Conservation (phyloP, 2,797 vertebrate genomes). For the Sparidentex hasta region DNA sequence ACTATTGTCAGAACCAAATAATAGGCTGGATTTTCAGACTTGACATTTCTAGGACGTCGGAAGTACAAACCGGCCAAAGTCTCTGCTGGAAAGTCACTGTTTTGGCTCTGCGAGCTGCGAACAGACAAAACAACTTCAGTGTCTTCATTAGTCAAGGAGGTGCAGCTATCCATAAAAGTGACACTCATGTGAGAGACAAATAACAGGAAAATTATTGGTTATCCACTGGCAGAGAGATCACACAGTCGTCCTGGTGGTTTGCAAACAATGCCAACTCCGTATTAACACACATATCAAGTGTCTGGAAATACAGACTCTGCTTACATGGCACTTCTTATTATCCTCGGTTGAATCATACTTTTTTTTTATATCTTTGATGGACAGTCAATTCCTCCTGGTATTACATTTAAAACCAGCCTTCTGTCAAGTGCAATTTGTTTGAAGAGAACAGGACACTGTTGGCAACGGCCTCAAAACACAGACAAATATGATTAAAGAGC, state of each 20-base stretch:
- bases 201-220: constrained; percentile 66
- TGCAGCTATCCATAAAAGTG: constrained; percentile 60
- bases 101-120: constrained; percentile 36
- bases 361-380: constrained; percentile 46
- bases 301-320: constrained; percentile 54
- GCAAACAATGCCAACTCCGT: constrained; percentile 57
- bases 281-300: constrained; percentile 61
- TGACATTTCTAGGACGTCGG: constrained; percentile 57
- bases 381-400: constrained; percentile 26
- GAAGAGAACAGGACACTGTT: constrained; percentile 40
- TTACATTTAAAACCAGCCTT: constrained; percentile 42
- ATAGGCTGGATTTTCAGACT: constrained; percentile 15
- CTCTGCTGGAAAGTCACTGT: constrained; percentile 63
- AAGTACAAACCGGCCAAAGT: constrained; percentile 40
- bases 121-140: constrained; percentile 54
- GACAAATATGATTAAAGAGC: constrained; percentile 49
- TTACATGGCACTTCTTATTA: constrained; percentile 47
- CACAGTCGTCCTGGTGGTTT: constrained; percentile 56
- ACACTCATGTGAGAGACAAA: constrained; percentile 68
- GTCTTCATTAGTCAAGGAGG: constrained; percentile 61
- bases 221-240: constrained; percentile 64
- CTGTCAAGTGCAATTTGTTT: constrained; percentile 55
- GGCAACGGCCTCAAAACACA: constrained; percentile 22
- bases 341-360: constrained; percentile 42
- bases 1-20: constrained; percentile 35